Conservation (phyloP, 2,113 vertebrate genomes). For the Festucalex cinctus region DNA sequence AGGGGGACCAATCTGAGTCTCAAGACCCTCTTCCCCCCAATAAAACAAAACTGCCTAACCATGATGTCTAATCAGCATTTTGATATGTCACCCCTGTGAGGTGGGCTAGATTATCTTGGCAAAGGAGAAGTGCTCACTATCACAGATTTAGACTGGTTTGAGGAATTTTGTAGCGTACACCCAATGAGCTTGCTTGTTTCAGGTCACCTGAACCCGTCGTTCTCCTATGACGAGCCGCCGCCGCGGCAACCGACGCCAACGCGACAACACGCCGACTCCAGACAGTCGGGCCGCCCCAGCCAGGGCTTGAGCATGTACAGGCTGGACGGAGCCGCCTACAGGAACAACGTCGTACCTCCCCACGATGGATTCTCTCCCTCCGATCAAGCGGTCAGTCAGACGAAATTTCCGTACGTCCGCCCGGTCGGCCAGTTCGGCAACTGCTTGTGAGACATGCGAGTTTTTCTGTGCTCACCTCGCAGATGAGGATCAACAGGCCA, state of each 20-base stretch:
- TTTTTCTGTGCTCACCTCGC: background rate
- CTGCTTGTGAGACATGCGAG: background rate
- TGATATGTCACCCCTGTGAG: no score
- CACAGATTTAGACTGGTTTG: no score
- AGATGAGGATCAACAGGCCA: conserved; percentile 21
- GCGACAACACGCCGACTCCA: background rate
- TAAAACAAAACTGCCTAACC: no score
- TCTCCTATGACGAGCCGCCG: background rate
- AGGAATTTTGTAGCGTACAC: background rate
- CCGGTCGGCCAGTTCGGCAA: no score
- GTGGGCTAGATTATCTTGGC: no score
- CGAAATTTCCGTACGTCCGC: background rate
- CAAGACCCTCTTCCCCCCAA: no score
- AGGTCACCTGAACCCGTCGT: conserved; percentile 8
- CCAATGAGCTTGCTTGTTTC: background rate
- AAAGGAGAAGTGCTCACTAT: no score
- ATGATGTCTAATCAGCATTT: no score
- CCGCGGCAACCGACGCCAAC: background rate
- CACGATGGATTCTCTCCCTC: background rate
- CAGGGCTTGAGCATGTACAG: background rate
- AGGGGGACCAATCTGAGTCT: no score
- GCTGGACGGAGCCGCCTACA: background rate
- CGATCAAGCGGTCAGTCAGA: conserved; percentile 12
- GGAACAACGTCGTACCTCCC: background rate
- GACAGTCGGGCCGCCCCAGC: background rate